Evolutionary conservation across 2,888 invertebrate genomes (phyloP), one percentile per base, ranked within the genome.

Genomic region (Coremacera marginata): DNA sequence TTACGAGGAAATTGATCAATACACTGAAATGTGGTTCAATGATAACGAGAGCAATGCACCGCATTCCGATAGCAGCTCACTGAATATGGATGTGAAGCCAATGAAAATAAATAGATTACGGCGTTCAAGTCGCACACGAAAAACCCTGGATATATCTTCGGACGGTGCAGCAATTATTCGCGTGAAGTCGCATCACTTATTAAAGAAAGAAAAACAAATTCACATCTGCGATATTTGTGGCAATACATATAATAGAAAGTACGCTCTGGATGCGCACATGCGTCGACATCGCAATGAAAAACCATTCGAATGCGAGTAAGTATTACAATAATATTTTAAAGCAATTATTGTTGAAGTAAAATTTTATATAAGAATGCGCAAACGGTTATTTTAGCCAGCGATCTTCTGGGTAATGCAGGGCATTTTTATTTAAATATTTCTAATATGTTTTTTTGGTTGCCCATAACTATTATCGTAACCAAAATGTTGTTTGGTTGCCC

Each of bases 151-250:
- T 11, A 84, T 84, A 37, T 82, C 82, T 2, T 79, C 82, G 9
- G 81, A 80, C 5, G 49, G 68, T 16, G 65, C 67, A 75, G 78
- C 78, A 0, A 70, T 79, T 5, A 80, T 77, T 77, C 75, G 79
- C 8, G 63, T 77, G 27, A 73, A 74, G 27, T 60, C 70, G 16
- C 62, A 72, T 11, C 25, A 14, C 34, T 76, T 73, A 14, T 44
- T 5, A 68, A 75, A 52, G 79, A 84, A 55, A 57, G 83, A 55
- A 44, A 85, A 84, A 70, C 80, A 81, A 27, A 74, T 80, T 2
- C 86, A 89, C 80, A 84, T 88, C 19, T 89, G 89, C 78, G 86
- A 87, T 19, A 80, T 89, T 8, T 89, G 89, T 77, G 89, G 89
- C 3, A 89, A 89, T 77, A 84, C 83, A 0, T 89, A 89, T 80